Conservation (phyloP, 35 echinoderm and acorn worm species). For the Ptychodera flava region DNA sequence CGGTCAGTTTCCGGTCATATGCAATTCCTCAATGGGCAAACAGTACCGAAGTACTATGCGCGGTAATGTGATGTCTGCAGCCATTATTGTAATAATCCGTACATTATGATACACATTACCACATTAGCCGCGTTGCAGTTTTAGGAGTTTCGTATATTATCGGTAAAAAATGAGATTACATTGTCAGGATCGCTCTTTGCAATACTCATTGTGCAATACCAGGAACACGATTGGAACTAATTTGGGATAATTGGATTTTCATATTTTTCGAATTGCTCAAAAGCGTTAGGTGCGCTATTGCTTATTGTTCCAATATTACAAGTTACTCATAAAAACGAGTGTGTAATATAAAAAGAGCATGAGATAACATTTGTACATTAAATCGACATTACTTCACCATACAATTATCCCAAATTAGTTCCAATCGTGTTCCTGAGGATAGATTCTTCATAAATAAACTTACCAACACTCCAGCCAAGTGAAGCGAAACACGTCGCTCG, state of each 20-base stretch:
- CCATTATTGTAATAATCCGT: neutral
- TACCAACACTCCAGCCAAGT: constrained; percentile 95
- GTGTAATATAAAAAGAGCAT: too few species aligned
- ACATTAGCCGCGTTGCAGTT: neutral
- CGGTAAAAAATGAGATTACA: neutral
- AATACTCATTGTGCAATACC: neutral
- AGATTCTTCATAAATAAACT: too few species aligned
- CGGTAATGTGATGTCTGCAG: too few species aligned
- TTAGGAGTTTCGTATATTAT: neutral
- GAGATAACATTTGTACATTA: too few species aligned
- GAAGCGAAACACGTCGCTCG: constrained; percentile 93
- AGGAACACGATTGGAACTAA: too few species aligned
- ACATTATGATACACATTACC: neutral
- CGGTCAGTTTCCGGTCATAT: too few species aligned
- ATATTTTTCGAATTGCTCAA: too few species aligned
- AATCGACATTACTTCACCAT: too few species aligned
- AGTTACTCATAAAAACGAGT: too few species aligned
- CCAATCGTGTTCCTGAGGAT: too few species aligned
- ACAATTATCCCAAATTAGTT: too few species aligned
- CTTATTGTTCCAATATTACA: neutral
- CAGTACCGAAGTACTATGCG: neutral
- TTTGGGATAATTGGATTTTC: too few species aligned
- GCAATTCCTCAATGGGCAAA: neutral
- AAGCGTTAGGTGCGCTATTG: neutral
- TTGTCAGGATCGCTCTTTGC: neutral